A percentile compares a stretch with the other conserved stretches of the same genome.
These are phyloP conservation scores for Drosophila asahinai DNA, from an alignment of 1,140 invertebrate species.

Conservation along the genomic window DNA sequence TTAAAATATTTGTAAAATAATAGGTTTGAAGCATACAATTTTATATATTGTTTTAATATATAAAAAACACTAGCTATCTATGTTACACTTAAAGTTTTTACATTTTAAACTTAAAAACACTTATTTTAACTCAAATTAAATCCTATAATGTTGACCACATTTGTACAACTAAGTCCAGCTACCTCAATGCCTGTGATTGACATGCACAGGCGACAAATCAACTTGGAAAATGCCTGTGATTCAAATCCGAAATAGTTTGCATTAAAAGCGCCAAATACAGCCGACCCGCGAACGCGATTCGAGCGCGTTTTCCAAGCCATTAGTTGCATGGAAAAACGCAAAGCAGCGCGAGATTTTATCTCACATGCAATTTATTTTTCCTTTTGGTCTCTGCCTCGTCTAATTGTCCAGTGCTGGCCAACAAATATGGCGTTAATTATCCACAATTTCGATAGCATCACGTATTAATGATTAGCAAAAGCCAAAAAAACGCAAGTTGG, in stretches of 20 bases:
- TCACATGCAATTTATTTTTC: slow-evolving; percentile 76
- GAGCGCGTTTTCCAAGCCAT: slow-evolving; percentile 46
- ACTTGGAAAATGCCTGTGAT: slow-evolving; percentile 66
- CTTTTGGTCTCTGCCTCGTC: slow-evolving; percentile 57
- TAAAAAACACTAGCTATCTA: rapidly evolving
- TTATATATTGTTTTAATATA: too few species aligned
- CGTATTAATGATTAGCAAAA: slow-evolving; percentile 77
- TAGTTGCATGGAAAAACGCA: slow-evolving; percentile 37
- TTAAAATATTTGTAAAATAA: too few species aligned
- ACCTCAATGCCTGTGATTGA: slow-evolving; percentile 64
- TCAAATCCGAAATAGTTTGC: slow-evolving; percentile 79
- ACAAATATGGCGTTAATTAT: slow-evolving; percentile 83
- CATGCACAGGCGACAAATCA: slow-evolving; percentile 82
- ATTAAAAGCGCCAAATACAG: slow-evolving; percentile 78
- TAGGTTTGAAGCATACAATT: too few species aligned
- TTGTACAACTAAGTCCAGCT: slow-evolving; percentile 1
- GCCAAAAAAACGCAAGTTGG: slow-evolving; percentile 18
- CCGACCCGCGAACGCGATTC: slow-evolving; percentile 14
- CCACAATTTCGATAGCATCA: slow-evolving; percentile 80
- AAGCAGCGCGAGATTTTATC: slow-evolving; percentile 58
- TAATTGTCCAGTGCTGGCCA: slow-evolving; percentile 60
- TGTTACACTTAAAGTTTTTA: rapidly evolving
- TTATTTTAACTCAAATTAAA: too few species aligned
- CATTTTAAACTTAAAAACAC: rapidly evolving
- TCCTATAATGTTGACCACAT: not conserved